Evolutionary conservation across 2,113 vertebrate genomes (phyloP), one percentile per base, ranked within the genome.

Genomic region (Tautogolabrus adspersus): DNA sequence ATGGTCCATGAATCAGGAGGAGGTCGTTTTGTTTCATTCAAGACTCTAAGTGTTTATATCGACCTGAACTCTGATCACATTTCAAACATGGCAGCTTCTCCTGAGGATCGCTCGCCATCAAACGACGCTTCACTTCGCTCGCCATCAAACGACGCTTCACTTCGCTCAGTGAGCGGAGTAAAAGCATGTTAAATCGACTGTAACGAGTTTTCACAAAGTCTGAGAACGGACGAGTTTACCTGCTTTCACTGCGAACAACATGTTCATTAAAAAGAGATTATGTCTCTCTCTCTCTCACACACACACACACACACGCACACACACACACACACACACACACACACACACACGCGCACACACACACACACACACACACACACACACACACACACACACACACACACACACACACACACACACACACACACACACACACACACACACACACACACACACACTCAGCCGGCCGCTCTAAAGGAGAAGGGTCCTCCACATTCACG

Each of bases 211-310:
- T 30, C 34, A 72, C 47, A 86, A 82, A 74, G 56, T 77, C 79
- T 62, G 76, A 42, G 82, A 81, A 80, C 40, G 18, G 75, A 54
- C 55, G n/a, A 44, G 40, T 86, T 86, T 89, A 93, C 77, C 83
- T 88, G 81, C 83, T 49, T 76, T 74, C 81, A 79, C 78, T 66
- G 71, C 62, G 55, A 69, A 88, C 72, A 83, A 75, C 78, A 71
- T 68, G 73, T 86, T 94, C 90, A 95, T 94, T 94, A 94, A 95
- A 95, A 94, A 89, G 88, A 94, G 94, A 93, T 95, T 94, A 95
- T 79, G 34, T 65, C 75, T 12, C 51, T 54, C 67, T 85, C 59
- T 66, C 75, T 52, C 66, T 26, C n/a, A n/a, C 79, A 69, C 72
- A 77, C 68, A 81, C 44, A 55, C 34, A 34, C 0, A n/a, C 59